Base-by-base conservation (phyloP, 2,888 invertebrate species). In the Muschampia plurimacula region DNA sequence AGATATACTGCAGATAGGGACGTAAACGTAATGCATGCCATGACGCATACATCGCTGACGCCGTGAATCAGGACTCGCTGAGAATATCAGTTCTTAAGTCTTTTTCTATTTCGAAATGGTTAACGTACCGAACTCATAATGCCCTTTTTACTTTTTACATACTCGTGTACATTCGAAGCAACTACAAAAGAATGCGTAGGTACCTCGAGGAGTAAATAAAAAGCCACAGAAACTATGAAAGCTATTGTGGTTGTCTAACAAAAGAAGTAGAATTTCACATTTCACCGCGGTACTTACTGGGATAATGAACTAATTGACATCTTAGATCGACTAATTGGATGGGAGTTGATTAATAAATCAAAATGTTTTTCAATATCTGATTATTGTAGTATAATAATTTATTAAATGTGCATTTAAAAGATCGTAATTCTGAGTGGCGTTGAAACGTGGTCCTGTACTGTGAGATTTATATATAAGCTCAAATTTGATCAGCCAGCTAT, bases 11-110 rank as follows among this genome's bases (percentile, higher is more conserved):
- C 13, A 3, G 49, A n/a, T 49, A 39, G 32, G 67, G 63, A 39
- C 72, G 72, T 69, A 67, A 71, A 70, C 74, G 74, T 72, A 67
- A 49, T 32, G 41, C 62, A 76, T 80, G 80, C 2, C 49, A 49
- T 49, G 49, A 81, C 78, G 74, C 80, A 77, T 76, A 55, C 76
- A 59, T n/a, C 49, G 49, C 62, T 76, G 76, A 73, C 73, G 74
- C 77, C 64, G 75, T 79, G 79, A 80, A 46, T 46, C 46, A 46
- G 46, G 46, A 13, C 0, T 13, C 46, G 46, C 46, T 46, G 46
- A 46, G 49, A 49, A 49, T 49, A n/a, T 15, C n/a, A 49, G n/a
- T 49, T 15, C n/a, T 49, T 49, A 13, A 46, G 49, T n/a, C 49
- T 49, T 49, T 49, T 49, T 49, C 49, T 15, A 7, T 49, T 49